A percentile compares a stretch with the other conserved stretches of the same genome.
These are phyloP conservation scores for Ochropleura leucogaster DNA, from an alignment of 2,888 invertebrate genomes.

Conservation along the genomic window DNA sequence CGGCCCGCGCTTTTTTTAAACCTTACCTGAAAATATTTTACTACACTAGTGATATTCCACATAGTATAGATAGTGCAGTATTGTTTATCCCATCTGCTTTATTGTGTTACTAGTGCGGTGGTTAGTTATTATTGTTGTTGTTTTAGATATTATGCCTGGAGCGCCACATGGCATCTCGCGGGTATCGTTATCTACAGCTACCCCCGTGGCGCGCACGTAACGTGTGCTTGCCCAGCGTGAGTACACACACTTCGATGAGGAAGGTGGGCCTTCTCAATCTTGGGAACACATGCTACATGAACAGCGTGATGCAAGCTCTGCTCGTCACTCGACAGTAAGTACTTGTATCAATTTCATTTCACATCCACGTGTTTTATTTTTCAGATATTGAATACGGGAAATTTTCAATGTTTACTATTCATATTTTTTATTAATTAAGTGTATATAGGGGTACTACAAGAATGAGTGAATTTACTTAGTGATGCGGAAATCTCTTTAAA, in stretches of 20 bases:
- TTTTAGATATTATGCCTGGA: constrained; percentile 81
- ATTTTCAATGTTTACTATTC: too few relatives aligned
- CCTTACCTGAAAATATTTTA: not conserved
- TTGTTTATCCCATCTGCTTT: not conserved
- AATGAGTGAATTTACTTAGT: not conserved
- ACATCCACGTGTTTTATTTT: not conserved
- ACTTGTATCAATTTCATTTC: not conserved
- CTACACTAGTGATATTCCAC: not conserved
- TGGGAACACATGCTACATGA: constrained; percentile 97
- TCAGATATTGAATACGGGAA: too few relatives aligned
- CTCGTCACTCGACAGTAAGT: constrained; percentile 94
- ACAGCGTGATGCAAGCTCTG: constrained; percentile 96
- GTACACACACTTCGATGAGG: constrained; percentile 74
- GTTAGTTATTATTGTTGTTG: constrained; percentile 11
- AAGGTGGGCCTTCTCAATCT: constrained; percentile 95
- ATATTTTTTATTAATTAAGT: not conserved
- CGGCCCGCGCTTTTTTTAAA: not conserved
- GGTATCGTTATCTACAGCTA: constrained; percentile 76
- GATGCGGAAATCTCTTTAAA: constrained; percentile 1
- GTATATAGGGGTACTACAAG: too few relatives aligned
- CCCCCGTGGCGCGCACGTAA: constrained; percentile 78
- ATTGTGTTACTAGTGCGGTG: not conserved
- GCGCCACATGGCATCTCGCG: constrained; percentile 85
- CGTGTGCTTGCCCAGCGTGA: constrained; percentile 67
- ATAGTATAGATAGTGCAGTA: not conserved